Evolutionary conservation across 2,888 invertebrate genomes (phyloP).

Genomic region (Axea sp.): DNA sequence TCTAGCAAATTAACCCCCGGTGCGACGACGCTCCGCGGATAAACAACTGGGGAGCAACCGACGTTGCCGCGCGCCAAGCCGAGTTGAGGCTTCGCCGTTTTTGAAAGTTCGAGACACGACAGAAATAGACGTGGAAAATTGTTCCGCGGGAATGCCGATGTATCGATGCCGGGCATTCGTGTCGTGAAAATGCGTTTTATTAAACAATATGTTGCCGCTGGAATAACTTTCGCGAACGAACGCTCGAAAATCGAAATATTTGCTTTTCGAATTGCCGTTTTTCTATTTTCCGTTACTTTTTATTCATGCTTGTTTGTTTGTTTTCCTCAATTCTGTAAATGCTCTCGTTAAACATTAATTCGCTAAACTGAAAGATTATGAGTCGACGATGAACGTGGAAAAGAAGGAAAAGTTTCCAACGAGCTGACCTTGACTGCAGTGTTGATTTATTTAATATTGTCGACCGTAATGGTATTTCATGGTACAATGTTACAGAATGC

Average conservation of each 20-base stretch:
- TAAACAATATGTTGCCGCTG: too few species aligned
- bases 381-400: background rate
- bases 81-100: constrained; percentile 4
- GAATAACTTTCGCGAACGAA: too few species aligned
- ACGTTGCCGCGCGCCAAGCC: constrained; percentile 1
- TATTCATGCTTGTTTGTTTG: too few species aligned
- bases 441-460: background rate
- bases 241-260: too few species aligned
- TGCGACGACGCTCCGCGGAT: constrained; percentile 41
- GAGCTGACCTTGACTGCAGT: background rate
- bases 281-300: too few species aligned
- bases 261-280: too few species aligned
- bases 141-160: constrained; percentile 24
- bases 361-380: background rate
- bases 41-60: constrained; percentile 28
- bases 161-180: constrained; percentile 17
- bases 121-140: constrained; percentile 39
- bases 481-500: background rate
- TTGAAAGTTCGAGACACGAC: constrained; percentile 8
- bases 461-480: background rate
- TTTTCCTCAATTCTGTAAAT: too few species aligned
- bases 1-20: constrained; percentile 66
- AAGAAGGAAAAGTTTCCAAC: background rate
- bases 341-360: too few species aligned
- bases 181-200: constrained; percentile 20